These are phyloP conservation scores for Pelvicachromis taeniatus DNA, from an alignment of 2,113 vertebrate genomes.

Conservation along the genomic window DNA sequence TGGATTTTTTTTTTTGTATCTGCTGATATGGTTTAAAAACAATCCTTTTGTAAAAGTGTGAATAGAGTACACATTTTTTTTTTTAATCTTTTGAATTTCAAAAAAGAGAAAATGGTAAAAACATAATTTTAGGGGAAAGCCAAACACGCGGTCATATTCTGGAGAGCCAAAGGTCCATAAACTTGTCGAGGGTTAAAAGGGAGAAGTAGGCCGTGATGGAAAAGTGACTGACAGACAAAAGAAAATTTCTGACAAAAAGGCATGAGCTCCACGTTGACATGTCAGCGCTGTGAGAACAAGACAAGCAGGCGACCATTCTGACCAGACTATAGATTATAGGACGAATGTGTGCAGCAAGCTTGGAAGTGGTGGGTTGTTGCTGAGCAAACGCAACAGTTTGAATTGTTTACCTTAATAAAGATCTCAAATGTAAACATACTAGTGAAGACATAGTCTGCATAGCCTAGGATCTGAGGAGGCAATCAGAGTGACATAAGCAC, in stretches of 20 bases:
- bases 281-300: slow-evolving; percentile 64
- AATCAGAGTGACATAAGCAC: slow-evolving; percentile 77
- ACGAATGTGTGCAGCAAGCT: slow-evolving; percentile 70
- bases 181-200: neutral
- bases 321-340: slow-evolving; percentile 42
- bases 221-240: slow-evolving; percentile 32
- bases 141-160: neutral
- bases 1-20: neutral
- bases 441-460: slow-evolving; percentile 99
- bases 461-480: slow-evolving; percentile 97
- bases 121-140: neutral
- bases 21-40: neutral
- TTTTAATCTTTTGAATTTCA: neutral
- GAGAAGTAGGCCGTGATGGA: neutral
- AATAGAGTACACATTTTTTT: neutral
- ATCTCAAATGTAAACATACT: slow-evolving; percentile 99
- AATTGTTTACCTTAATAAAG: slow-evolving; percentile 90
- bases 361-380: slow-evolving; percentile 64
- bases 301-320: slow-evolving; percentile 32
- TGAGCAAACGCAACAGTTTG: slow-evolving; percentile 48
- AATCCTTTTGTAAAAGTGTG: neutral
- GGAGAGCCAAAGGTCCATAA: neutral
- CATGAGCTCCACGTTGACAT: slow-evolving; percentile 48
- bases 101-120: neutral
- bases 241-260: neutral